A percentile compares a stretch with the other conserved stretches of the same genome.
These are phyloP conservation scores for Epistrophella euchroma DNA, from an alignment of 2,888 invertebrate genomes.

Conservation along the genomic window DNA sequence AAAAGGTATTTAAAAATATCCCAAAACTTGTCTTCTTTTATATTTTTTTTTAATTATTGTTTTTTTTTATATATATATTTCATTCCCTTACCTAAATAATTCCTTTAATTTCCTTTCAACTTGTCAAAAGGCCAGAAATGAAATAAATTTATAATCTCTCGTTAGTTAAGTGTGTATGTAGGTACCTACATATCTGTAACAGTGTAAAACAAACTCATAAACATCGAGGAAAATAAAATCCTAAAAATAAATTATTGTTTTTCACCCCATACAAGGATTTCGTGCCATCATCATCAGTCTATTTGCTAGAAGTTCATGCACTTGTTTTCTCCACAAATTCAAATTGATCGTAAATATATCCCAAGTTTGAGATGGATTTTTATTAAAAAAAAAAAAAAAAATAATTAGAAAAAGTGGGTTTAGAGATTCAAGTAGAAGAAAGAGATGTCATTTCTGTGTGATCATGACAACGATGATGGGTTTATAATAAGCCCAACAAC, in stretches of 20 bases:
- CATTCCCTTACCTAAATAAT: constrained; percentile 48
- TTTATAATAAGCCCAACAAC: constrained; percentile 67
- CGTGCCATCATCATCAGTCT: constrained; percentile 51
- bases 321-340: constrained; percentile 57
- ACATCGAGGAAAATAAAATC: constrained; percentile 50
- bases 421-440: constrained; percentile 29
- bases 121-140: constrained; percentile 69
- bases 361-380: constrained; percentile 44
- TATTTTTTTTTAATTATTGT: constrained; percentile 17
- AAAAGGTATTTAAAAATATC: constrained; percentile 63
- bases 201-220: constrained; percentile 51
- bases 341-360: constrained; percentile 70
- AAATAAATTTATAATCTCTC: constrained; percentile 73
- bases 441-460: constrained; percentile 60
- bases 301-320: constrained; percentile 74
- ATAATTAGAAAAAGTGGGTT: constrained; percentile 19
- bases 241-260: constrained; percentile 71
- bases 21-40: constrained; percentile 43
- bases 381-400: constrained; percentile 5
- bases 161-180: constrained; percentile 54
- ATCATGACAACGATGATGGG: constrained; percentile 73
- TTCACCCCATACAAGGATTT: constrained; percentile 75
- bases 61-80: constrained; percentile 1
- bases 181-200: neutral
- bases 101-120: constrained; percentile 72